A percentile compares a stretch with the other conserved stretches of the same genome.
phyloP scores from a whole-genome alignment of 2,113 vertebrate species.

The Cyrtonyx montezumae region DNA sequence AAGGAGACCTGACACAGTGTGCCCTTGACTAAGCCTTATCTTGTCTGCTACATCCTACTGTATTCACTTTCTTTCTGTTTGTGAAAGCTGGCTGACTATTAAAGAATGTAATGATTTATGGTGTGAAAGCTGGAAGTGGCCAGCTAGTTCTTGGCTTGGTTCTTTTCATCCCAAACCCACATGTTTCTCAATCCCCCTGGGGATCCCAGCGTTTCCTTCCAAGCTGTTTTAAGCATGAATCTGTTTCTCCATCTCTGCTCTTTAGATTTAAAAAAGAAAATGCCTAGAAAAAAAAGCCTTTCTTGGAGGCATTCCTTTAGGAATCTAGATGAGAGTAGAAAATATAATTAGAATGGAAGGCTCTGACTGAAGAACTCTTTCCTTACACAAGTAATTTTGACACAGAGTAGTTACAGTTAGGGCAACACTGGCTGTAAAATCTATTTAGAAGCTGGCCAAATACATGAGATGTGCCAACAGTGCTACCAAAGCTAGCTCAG shows the following conservation, averaged over 20 bases:
- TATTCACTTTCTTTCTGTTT: background rate
- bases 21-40: background rate
- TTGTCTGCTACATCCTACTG: background rate
- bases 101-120: constrained; percentile 25
- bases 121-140: constrained; percentile 48
- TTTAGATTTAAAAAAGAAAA: constrained; percentile 41
- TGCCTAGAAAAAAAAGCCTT: constrained; percentile 29
- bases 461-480: background rate
- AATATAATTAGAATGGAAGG: background rate
- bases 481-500: background rate
- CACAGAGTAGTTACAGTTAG: background rate
- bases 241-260: constrained; percentile 23
- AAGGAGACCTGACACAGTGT: background rate
- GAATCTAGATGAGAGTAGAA: background rate
- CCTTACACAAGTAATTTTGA: background rate
- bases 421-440: constrained; percentile 25
- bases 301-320: background rate
- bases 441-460: background rate
- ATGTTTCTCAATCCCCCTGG: constrained; percentile 42
- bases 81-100: background rate
- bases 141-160: constrained; percentile 9
- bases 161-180: constrained; percentile 42
- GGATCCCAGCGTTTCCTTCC: constrained; percentile 34
- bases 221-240: constrained; percentile 39
- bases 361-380: background rate